phyloP scores from a whole-genome alignment of 2,797 vertebrate genomes.

The Hozukius guyotensis region DNA sequence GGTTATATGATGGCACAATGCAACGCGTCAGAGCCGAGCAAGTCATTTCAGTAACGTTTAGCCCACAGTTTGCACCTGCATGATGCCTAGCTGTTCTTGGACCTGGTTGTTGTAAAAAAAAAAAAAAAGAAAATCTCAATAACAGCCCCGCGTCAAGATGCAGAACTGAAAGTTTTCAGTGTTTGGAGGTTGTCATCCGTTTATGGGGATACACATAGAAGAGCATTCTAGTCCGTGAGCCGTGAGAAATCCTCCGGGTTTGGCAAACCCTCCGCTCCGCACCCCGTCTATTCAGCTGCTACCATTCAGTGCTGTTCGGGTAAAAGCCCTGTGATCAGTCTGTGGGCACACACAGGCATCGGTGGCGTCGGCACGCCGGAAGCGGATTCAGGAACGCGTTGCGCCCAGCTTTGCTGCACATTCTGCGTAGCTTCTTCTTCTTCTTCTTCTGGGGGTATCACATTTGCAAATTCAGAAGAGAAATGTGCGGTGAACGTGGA shows the following conservation, averaged over 20 bases:
- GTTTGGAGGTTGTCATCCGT: constrained; percentile 78
- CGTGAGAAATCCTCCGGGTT: constrained; percentile 77
- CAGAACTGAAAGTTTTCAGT: constrained; percentile 80
- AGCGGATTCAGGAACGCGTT: constrained; percentile 79
- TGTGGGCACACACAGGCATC: constrained; percentile 70
- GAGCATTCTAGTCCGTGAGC: constrained; percentile 73
- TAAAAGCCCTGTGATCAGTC: constrained; percentile 76
- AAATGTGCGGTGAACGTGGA: constrained; percentile 33
- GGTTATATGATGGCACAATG: constrained; percentile 74
- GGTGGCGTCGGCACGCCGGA: constrained; percentile 79
- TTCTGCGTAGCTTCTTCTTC: constrained; percentile 69
- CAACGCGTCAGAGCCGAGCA: constrained; percentile 76
- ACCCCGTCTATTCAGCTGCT: constrained; percentile 75
- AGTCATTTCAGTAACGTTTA: constrained; percentile 78
- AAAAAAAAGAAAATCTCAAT: constrained; percentile 57
- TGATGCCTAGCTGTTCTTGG: constrained; percentile 65
- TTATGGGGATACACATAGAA: constrained; percentile 69
- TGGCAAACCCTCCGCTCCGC: constrained; percentile 65
- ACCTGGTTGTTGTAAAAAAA: constrained; percentile 29
- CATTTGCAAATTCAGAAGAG: constrained; percentile 45
- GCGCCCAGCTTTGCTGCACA: constrained; percentile 75
- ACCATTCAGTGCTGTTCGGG: constrained; percentile 76
- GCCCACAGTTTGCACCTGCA: constrained; percentile 81
- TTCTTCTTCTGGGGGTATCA: constrained; percentile 29
- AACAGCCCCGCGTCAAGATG: constrained; percentile 74